These are phyloP conservation scores for Loris lydekkerianus DNA, from an alignment of 2,797 vertebrate species.

Conservation along the genomic window DNA sequence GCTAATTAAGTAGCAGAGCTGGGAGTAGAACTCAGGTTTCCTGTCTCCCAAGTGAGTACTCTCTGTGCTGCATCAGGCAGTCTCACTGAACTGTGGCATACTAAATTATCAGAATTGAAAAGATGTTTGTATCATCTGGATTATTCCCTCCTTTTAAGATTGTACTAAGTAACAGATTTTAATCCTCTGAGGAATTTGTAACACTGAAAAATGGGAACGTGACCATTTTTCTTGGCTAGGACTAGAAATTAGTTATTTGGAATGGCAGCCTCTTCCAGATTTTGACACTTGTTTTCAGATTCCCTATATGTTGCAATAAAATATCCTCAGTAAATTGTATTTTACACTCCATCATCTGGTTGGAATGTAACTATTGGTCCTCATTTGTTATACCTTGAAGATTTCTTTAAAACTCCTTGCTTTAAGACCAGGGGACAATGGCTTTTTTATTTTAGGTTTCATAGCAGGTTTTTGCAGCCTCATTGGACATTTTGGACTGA, in stretches of 20 bases:
- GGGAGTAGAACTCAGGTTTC: slow-evolving; percentile 68
- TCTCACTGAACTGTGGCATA: background rate
- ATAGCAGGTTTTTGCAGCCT: background rate
- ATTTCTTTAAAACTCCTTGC: background rate
- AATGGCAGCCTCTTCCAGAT: background rate
- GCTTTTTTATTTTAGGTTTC: background rate
- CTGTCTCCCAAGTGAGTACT: slow-evolving; percentile 66
- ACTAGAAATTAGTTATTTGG: slow-evolving; percentile 52
- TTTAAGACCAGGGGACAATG: background rate
- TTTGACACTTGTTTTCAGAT: slow-evolving; percentile 34
- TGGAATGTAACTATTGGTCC: background rate
- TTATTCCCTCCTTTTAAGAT: background rate
- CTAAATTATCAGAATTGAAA: background rate
- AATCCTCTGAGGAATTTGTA: background rate
- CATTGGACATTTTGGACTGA: background rate
- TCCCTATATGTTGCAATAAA: slow-evolving; percentile 4
- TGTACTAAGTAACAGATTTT: background rate
- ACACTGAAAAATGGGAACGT: background rate
- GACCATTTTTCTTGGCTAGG: background rate
- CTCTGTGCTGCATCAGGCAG: background rate
- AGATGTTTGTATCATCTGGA: background rate
- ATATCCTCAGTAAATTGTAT: background rate
- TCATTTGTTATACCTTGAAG: background rate
- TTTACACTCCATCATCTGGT: background rate
- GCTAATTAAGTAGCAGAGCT: slow-evolving; percentile 66